Conservation (phyloP, 2,797 vertebrate species). For the Schizothorax lantsangensis region DNA sequence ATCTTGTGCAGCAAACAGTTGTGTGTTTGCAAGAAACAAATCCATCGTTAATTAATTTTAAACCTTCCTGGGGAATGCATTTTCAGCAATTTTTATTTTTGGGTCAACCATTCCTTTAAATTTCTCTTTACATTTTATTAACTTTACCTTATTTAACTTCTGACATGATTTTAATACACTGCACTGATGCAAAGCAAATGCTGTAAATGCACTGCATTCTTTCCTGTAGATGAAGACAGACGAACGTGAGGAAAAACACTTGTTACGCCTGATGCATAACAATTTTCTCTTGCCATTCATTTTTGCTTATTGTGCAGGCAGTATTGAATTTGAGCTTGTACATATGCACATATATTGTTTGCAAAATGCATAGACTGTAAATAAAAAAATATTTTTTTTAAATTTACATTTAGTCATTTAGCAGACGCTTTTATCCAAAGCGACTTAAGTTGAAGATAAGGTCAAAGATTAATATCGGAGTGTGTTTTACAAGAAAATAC, state of each 20-base stretch:
- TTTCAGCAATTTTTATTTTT: not conserved
- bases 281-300: not conserved
- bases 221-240: not conserved
- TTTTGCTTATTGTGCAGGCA: not conserved
- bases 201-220: not conserved
- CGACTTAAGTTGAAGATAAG: no score
- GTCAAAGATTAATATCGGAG: no score
- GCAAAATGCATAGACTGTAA: no score
- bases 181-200: not conserved
- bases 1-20: not conserved
- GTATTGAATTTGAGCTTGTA: not conserved
- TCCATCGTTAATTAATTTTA: not conserved
- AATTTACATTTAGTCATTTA: no score
- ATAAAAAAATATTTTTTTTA: no score
- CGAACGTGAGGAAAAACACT: not conserved
- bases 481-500: no score
- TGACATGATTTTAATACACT: not conserved
- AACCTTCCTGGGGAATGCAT: not conserved
- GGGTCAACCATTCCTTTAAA: not conserved
- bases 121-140: not conserved
- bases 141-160: not conserved
- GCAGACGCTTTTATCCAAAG: no score
- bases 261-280: not conserved
- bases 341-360: not conserved
- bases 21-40: not conserved